Conservation (phyloP, 2,888 invertebrate species). For the Acronicta leporina region DNA sequence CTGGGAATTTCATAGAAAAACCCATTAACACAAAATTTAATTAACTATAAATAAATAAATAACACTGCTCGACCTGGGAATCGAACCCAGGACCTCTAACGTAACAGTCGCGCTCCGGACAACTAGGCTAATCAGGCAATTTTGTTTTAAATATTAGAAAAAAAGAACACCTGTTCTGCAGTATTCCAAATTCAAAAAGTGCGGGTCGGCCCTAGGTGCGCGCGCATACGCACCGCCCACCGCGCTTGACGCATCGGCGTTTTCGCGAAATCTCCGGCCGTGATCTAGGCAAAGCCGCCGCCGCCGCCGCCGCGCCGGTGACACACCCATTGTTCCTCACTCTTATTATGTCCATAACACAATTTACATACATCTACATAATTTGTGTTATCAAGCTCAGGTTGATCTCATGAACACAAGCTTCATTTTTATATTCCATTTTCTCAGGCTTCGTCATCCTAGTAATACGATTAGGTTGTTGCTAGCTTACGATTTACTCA, state of each 20-base stretch:
- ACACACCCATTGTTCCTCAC: conserved; percentile 57
- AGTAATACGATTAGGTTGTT: background rate
- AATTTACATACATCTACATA: conserved; percentile 42
- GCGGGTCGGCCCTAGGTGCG: conserved; percentile 37
- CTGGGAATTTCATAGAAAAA: too few relatives aligned
- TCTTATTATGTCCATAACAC: conserved; percentile 29
- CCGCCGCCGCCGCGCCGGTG: conserved; percentile 51
- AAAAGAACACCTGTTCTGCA: too few relatives aligned
- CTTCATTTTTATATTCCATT: conserved; percentile 15
- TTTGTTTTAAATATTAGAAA: too few relatives aligned
- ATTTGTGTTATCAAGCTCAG: conserved; percentile 32
- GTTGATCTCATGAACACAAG: conserved; percentile 27
- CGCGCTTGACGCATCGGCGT: conserved; percentile 54
- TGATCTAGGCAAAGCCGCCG: conserved; percentile 58
- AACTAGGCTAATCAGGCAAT: too few relatives aligned
- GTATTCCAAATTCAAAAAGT: background rate
- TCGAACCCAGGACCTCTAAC: too few relatives aligned
- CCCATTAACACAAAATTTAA: too few relatives aligned
- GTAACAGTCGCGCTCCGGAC: too few relatives aligned
- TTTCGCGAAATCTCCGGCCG: conserved; percentile 53
- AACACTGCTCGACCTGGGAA: too few relatives aligned
- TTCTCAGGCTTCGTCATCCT: conserved; percentile 15
- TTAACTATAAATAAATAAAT: too few relatives aligned
- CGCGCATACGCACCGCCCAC: conserved; percentile 31
- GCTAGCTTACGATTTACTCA: too few relatives aligned